phyloP scores from a whole-genome alignment of 2,797 vertebrate species.

The Melanogrammus aeglefinus region DNA sequence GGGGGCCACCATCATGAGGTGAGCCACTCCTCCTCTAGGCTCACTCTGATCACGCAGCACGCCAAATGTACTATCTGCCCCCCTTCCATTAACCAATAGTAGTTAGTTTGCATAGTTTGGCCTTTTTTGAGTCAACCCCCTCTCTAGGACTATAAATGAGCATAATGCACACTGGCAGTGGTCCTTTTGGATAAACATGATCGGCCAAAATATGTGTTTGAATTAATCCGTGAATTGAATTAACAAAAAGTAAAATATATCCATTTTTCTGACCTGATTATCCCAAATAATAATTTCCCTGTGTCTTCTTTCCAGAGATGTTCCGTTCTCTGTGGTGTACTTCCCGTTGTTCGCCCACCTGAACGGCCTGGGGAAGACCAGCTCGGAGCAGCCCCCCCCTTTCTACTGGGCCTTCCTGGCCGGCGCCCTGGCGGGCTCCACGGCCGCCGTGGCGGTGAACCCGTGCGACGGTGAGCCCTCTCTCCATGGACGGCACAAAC shows the following conservation, averaged over 20 bases:
- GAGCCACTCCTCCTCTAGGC: background rate
- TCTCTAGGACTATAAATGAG: background rate
- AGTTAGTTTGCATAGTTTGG: too few species aligned
- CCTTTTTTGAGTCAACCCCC: too few species aligned
- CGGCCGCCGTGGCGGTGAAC: conserved; percentile 79
- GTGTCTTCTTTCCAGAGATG: conserved; percentile 66
- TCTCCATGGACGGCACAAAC: background rate
- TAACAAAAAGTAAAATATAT: background rate
- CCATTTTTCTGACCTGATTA: background rate
- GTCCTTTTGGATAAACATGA: background rate
- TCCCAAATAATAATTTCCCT: background rate
- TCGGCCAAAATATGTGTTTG: background rate
- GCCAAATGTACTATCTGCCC: background rate
- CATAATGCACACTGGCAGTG: background rate
- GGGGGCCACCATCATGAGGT: conserved; percentile 83
- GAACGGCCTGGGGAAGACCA: conserved; percentile 72
- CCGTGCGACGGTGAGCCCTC: conserved; percentile 78
- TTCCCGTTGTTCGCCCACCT: conserved; percentile 83
- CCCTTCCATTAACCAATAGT: background rate
- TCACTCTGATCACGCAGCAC: too few species aligned
- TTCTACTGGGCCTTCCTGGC: conserved; percentile 82
- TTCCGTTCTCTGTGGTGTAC: conserved; percentile 82
- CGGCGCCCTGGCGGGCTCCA: conserved; percentile 77
- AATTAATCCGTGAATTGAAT: background rate
- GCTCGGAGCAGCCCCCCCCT: conserved; percentile 60